These are phyloP conservation scores for Xanthia togata DNA, from an alignment of 2,888 invertebrate species.

Conservation along the genomic window DNA sequence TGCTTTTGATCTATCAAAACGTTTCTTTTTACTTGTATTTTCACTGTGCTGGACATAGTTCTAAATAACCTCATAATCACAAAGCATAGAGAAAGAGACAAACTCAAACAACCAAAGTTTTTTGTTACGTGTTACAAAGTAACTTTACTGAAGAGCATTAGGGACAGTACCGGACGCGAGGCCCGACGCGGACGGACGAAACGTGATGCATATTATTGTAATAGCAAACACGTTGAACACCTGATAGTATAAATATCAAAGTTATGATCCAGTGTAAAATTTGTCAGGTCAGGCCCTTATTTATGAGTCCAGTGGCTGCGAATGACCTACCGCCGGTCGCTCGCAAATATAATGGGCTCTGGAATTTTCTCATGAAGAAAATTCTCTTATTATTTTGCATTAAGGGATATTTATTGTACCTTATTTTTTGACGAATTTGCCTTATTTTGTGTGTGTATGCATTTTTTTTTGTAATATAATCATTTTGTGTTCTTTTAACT, in stretches of 20 bases:
- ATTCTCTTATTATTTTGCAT: conserved; percentile 8
- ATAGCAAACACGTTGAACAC: not conserved
- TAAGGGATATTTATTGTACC: conserved; percentile 1
- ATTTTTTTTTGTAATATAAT: not conserved
- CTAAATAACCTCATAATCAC: not conserved
- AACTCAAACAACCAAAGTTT: conserved; percentile 44
- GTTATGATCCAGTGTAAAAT: not conserved
- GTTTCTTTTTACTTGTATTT: not conserved
- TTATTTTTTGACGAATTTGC: not conserved
- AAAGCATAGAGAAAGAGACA: conserved; percentile 12
- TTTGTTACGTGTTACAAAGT: conserved; percentile 19
- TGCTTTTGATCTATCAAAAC: not conserved
- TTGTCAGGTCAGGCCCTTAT: conserved; percentile 15
- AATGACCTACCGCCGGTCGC: conserved; percentile 12
- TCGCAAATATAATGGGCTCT: conserved; percentile 18
- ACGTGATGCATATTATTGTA: conserved; percentile 9
- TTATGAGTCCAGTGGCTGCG: conserved; percentile 4
- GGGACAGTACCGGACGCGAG: conserved; percentile 1
- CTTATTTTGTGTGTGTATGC: too few relatives aligned
- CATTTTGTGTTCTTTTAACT: not conserved
- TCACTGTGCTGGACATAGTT: not conserved
- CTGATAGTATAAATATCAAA: conserved; percentile 18
- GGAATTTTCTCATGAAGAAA: conserved; percentile 14
- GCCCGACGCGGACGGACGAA: conserved; percentile 1
- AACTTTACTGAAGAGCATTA: conserved; percentile 28